Evolutionary conservation across 2,888 invertebrate genomes (phyloP), one percentile per base, ranked within the genome.

Genomic region (Bursaphelenchus okinawaensis): DNA sequence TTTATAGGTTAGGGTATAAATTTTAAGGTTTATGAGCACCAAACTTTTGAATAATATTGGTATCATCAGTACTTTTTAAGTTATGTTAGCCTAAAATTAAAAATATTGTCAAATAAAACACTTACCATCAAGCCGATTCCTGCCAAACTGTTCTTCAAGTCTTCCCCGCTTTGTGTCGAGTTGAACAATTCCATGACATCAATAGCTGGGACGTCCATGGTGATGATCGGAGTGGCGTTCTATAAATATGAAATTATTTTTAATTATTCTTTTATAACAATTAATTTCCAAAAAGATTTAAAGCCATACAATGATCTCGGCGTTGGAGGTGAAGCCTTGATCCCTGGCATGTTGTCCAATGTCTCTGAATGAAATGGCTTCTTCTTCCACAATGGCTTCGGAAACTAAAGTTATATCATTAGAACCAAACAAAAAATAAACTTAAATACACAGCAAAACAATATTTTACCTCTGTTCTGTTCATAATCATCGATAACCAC

Each of bases 301-400:
- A 26, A 9, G 31, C 52, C 67, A 4, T 22, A 64, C 65, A 31
- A 65, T 65, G 19, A 64, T 64, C 12, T 64, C 65, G 19, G 52
- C 52, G 52, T 64, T 64, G 9, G 65, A 65, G 9, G 64, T 52
- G 29, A 67, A 54, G 19, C 29, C 51, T 12, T 64, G 54, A 16
- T 26, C 23, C 19, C 19, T 28, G 66, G 70, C 55, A 26, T 64
- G 40, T 7, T 26, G 24, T 23, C 70, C 67, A 29, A 67, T 69
- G 31, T 67, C 67, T 29, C 29, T 12, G n/a, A 55, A 55, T n/a
- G 66, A 31, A 9, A 70, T 50, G 16, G 59, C 63, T 22, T 65
- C 69, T 7, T 67, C 67, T 22, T 29, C 55, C 20, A 67, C 63
- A 26, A 67, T 19, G n/a, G 58, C 22, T 22, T 65, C 65, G 66